A percentile compares a stretch with the other conserved stretches of the same genome.
Evolutionary conservation across 2,888 invertebrate species (phyloP).

Genomic region (Rhorus exstirpatorius): DNA sequence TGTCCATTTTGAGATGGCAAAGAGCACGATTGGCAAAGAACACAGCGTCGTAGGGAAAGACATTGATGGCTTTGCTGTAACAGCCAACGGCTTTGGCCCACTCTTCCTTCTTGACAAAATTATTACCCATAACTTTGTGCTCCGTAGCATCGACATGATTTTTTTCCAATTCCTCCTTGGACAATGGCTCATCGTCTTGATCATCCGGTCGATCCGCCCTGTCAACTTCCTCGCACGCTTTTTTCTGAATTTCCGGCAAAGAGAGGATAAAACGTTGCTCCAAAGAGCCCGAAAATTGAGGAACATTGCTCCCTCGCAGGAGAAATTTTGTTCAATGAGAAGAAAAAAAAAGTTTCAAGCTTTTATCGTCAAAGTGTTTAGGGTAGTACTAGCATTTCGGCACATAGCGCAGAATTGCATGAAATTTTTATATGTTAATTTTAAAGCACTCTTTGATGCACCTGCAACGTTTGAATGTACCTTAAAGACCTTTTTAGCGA

Average conservation of each 20-base stretch:
- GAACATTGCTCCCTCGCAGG: background rate
- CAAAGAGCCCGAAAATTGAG: background rate
- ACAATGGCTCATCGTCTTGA: conserved; percentile 86
- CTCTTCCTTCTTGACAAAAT: conserved; percentile 91
- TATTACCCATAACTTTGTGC: conserved; percentile 94
- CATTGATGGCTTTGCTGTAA: conserved; percentile 95
- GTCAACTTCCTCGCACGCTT: conserved; percentile 88
- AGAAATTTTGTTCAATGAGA: too few species aligned
- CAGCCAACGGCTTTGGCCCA: conserved; percentile 95
- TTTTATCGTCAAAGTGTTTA: too few species aligned
- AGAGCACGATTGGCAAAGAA: conserved; percentile 96
- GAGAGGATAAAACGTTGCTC: conserved; percentile 18
- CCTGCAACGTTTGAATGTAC: too few species aligned
- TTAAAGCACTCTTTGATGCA: too few species aligned
- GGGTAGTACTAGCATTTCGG: too few species aligned
- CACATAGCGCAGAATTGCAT: too few species aligned
- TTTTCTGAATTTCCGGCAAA: conserved; percentile 85
- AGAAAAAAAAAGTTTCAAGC: too few species aligned
- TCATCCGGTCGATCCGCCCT: conserved; percentile 80
- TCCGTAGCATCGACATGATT: conserved; percentile 88
- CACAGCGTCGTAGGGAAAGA: conserved; percentile 92
- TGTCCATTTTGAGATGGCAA: conserved; percentile 93
- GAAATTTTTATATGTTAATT: too few species aligned
- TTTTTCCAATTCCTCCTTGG: conserved; percentile 87
- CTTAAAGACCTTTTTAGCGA: too few species aligned